These are phyloP conservation scores for Conger conger DNA, from an alignment of 2,113 vertebrate species.

Conservation along the genomic window DNA sequence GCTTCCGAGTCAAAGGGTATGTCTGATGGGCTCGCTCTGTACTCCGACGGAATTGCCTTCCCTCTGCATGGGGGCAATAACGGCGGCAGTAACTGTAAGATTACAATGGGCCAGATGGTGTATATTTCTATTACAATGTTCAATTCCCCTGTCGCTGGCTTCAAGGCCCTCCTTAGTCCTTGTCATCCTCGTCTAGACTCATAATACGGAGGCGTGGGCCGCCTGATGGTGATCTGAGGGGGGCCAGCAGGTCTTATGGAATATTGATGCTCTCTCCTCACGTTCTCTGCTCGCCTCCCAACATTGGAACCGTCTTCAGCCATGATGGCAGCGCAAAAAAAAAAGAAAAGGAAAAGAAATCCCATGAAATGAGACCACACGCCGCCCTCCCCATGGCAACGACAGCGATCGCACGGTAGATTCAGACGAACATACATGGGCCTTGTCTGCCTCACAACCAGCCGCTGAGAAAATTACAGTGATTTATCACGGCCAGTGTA, in stretches of 20 bases:
- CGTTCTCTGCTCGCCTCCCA: neutral
- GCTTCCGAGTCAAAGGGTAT: neutral
- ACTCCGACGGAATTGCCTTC: neutral
- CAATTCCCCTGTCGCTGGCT: conserved; percentile 22
- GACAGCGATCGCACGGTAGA: neutral
- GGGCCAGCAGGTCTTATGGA: conserved; percentile 12
- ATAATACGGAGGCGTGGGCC: conserved; percentile 18
- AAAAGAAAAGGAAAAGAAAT: conserved; percentile 1
- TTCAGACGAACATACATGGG: neutral
- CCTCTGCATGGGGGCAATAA: conserved; percentile 13
- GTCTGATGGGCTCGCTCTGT: neutral
- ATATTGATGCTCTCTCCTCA: conserved; percentile 7
- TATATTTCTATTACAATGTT: conserved; percentile 30
- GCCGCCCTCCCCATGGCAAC: neutral
- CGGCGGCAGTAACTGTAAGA: conserved; percentile 25
- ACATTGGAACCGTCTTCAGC: neutral
- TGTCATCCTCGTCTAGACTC: conserved; percentile 29
- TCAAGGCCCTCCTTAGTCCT: conserved; percentile 18
- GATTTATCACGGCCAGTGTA: neutral
- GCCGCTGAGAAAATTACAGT: neutral
- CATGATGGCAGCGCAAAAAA: neutral
- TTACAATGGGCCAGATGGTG: neutral
- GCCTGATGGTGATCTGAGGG: conserved; percentile 15
- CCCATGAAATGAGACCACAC: neutral
- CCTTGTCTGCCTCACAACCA: neutral